Evolutionary conservation across 2,888 invertebrate genomes (phyloP).

Genomic region (Dicyrtomina minuta): DNA sequence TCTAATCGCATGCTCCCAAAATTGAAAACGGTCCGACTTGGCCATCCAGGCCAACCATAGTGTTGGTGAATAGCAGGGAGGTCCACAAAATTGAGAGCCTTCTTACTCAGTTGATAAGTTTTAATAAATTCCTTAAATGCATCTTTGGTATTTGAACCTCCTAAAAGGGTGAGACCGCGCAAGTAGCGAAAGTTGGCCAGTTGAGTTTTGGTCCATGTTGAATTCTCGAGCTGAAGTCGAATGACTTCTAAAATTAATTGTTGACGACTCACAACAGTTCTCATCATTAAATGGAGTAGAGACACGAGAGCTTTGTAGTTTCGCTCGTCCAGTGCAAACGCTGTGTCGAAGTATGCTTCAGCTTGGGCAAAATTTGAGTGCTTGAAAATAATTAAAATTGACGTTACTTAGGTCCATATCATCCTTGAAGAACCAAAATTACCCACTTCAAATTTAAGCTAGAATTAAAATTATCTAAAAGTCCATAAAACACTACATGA

Average conservation of each 20-base stretch:
- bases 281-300: constrained; percentile 11
- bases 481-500: background rate
- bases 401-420: background rate
- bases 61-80: constrained; percentile 5
- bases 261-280: background rate
- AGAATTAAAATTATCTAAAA: too few relatives aligned
- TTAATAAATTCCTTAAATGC: constrained; percentile 19
- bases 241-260: constrained; percentile 6
- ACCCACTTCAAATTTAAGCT: too few relatives aligned
- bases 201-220: constrained; percentile 3
- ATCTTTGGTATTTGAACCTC: background rate
- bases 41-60: constrained; percentile 13
- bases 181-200: background rate
- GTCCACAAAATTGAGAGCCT: background rate
- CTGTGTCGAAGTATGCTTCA: constrained; percentile 16
- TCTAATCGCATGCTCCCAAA: constrained; percentile 20
- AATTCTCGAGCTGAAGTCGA: background rate
- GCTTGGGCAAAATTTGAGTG: constrained; percentile 2
- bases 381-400: background rate
- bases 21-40: background rate
- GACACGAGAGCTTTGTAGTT: constrained; percentile 2
- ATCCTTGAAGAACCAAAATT: too few relatives aligned
- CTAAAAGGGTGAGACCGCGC: constrained; percentile 2
- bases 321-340: constrained; percentile 13
- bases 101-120: constrained; percentile 1